phyloP scores from a whole-genome alignment of 2,113 vertebrate genomes.

The Syngnathoides biaculeatus region DNA sequence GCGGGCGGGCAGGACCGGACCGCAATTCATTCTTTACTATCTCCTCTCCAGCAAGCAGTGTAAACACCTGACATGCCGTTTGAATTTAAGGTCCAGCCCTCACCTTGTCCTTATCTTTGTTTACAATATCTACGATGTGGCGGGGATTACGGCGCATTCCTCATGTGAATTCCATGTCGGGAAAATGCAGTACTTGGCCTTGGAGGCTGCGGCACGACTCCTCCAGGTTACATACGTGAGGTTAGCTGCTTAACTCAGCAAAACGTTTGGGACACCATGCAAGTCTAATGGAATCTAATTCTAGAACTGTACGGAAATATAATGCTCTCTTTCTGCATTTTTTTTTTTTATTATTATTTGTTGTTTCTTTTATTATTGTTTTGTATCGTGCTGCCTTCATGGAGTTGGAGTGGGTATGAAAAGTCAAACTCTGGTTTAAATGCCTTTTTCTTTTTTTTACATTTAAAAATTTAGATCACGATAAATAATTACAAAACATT shows the following conservation, averaged over 20 bases:
- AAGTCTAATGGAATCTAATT: neutral
- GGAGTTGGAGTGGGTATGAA: neutral
- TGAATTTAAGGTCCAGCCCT: neutral
- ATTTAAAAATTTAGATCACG: neutral
- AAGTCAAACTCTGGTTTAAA: neutral
- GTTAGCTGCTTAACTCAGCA: neutral
- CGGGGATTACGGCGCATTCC: neutral
- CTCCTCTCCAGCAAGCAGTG: constrained; percentile 23
- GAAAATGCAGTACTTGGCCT: neutral
- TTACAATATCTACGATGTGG: neutral
- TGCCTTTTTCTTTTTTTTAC: neutral
- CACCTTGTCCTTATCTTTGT: constrained; percentile 3
- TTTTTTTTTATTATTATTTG: neutral
- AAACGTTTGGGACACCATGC: neutral
- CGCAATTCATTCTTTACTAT: constrained; percentile 33
- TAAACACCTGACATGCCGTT: constrained; percentile 5
- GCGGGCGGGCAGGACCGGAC: constrained; percentile 20
- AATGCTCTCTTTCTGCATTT: too few species aligned
- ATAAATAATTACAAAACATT: neutral
- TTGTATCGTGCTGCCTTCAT: neutral
- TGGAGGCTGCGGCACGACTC: neutral
- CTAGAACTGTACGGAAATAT: too few species aligned
- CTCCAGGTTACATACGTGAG: neutral
- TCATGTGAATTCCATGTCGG: neutral
- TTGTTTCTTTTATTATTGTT: neutral